Evolutionary conservation across 2,888 invertebrate genomes (phyloP).

Genomic region (Tortrix viridana): DNA sequence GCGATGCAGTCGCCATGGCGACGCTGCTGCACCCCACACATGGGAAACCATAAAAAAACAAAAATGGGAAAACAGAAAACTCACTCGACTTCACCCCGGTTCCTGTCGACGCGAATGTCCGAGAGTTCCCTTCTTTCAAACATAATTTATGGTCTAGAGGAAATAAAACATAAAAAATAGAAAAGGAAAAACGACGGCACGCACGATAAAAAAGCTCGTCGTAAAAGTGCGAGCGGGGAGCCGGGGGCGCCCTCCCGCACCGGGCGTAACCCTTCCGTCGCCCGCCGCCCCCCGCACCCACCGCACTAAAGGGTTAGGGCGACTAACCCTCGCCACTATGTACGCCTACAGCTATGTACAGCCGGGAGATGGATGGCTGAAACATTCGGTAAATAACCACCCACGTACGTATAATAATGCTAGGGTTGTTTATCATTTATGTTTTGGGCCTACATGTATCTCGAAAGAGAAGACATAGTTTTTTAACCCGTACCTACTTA

Average conservation of each 20-base stretch:
- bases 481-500: too few relatives aligned
- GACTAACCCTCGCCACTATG: constrained; percentile 67
- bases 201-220: constrained; percentile 84
- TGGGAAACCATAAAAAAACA: constrained; percentile 78
- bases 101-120: constrained; percentile 80
- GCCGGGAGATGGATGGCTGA: constrained; percentile 25
- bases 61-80: constrained; percentile 74
- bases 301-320: constrained; percentile 78
- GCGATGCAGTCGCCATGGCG: constrained; percentile 77
- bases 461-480: constrained; percentile 6
- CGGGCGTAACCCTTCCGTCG: constrained; percentile 81
- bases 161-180: constrained; percentile 85
- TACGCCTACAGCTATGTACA: constrained; percentile 42
- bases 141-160: constrained; percentile 85
- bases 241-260: constrained; percentile 54
- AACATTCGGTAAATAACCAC: constrained; percentile 24
- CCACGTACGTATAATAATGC: constrained; percentile 11
- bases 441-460: neutral
- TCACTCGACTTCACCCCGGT: constrained; percentile 77
- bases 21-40: constrained; percentile 72
- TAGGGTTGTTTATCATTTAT: constrained; percentile 6
- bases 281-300: constrained; percentile 66
- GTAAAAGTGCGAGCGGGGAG: constrained; percentile 75
- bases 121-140: constrained; percentile 84
- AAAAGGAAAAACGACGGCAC: constrained; percentile 84